These are phyloP conservation scores for Alsophila aescularia DNA, from an alignment of 2,888 invertebrate species.

Conservation along the genomic window DNA sequence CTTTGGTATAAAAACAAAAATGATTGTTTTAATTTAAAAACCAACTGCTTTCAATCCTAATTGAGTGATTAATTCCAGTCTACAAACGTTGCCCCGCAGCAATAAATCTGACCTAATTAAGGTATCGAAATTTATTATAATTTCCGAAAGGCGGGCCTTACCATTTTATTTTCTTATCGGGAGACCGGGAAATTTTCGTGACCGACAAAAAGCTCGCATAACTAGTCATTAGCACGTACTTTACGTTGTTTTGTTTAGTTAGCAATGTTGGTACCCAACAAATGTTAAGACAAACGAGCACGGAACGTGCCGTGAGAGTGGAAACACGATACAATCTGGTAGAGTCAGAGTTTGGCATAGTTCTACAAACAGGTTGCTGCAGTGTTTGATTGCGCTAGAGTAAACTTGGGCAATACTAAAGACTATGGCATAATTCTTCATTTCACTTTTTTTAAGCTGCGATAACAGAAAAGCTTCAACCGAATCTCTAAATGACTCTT, in stretches of 20 bases:
- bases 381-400: background rate
- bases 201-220: slow-evolving; percentile 29
- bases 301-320: slow-evolving; percentile 8
- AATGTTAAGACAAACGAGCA: slow-evolving; percentile 13
- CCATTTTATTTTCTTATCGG: slow-evolving; percentile 28
- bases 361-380: too few species aligned
- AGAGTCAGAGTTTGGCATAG: background rate
- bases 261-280: background rate
- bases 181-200: slow-evolving; percentile 29
- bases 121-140: slow-evolving; percentile 19
- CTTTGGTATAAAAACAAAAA: too few species aligned
- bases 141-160: slow-evolving; percentile 13
- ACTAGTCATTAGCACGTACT: slow-evolving; percentile 35
- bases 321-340: slow-evolving; percentile 6
- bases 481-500: too few species aligned
- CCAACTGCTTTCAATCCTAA: background rate
- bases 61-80: background rate
- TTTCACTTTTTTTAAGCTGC: too few species aligned
- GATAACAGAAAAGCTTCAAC: too few species aligned
- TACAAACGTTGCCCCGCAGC: background rate
- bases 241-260: slow-evolving; percentile 20
- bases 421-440: too few species aligned
- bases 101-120: slow-evolving; percentile 28
- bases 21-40: too few species aligned
- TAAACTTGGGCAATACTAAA: too few species aligned